Evolutionary conservation across 1,140 invertebrate genomes (phyloP).

Genomic region (Drosophila malerkotliana): DNA sequence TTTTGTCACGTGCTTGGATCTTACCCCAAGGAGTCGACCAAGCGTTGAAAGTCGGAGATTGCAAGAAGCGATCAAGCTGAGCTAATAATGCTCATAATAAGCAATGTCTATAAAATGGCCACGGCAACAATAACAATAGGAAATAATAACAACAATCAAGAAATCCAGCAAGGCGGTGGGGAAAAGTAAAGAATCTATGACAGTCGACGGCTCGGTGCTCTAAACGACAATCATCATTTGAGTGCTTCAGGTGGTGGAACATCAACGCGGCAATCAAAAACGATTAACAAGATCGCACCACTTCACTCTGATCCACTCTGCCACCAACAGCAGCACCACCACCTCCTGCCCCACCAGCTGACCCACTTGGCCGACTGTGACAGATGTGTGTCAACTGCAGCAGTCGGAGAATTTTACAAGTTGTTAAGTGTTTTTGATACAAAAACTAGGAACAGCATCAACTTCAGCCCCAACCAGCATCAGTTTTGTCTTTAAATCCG

Average conservation of each 20-base stretch:
- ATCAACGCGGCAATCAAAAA: slow-evolving; percentile 78
- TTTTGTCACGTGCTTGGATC: slow-evolving; percentile 7
- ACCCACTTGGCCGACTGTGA: slow-evolving; percentile 67
- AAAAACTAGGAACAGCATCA: slow-evolving; percentile 64
- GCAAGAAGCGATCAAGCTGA: slow-evolving; percentile 21
- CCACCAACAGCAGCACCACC: slow-evolving; percentile 11
- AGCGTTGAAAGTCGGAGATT: slow-evolving; percentile 9
- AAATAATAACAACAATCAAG: slow-evolving; percentile 49
- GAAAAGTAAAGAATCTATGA: slow-evolving; percentile 42
- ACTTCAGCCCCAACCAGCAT: slow-evolving; percentile 16
- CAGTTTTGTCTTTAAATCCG: background rate
- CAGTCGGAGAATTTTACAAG: slow-evolving; percentile 75
- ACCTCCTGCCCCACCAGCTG: slow-evolving; percentile 40
- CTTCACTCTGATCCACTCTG: slow-evolving; percentile 22
- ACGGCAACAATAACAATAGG: slow-evolving; percentile 56
- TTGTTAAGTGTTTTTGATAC: slow-evolving; percentile 79
- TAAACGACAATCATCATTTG: slow-evolving; percentile 73
- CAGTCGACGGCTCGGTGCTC: slow-evolving; percentile 37
- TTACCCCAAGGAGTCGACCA: slow-evolving; percentile 1
- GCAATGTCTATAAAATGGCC: slow-evolving; percentile 33
- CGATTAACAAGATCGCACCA: slow-evolving; percentile 78
- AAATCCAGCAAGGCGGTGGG: slow-evolving; percentile 18
- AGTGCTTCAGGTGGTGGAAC: slow-evolving; percentile 62
- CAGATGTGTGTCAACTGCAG: slow-evolving; percentile 77
- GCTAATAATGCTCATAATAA: slow-evolving; percentile 64